A percentile compares a stretch with the other conserved stretches of the same genome.
Conservation (phyloP, 2,113 vertebrate species). For the Rhinoptilus africanus region DNA sequence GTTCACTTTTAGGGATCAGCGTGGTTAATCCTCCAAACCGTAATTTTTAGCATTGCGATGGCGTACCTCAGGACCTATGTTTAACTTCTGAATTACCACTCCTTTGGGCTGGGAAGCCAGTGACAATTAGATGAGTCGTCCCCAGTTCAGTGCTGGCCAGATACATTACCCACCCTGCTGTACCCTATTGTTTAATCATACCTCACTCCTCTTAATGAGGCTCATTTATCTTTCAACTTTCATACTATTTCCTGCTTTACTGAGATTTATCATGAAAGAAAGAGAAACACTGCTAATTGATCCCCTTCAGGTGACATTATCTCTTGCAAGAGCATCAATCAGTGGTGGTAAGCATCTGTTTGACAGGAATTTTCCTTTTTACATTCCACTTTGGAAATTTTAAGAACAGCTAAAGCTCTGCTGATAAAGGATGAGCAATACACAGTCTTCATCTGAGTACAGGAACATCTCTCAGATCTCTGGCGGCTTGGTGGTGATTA, state of each 20-base stretch:
- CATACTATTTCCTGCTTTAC: slow-evolving; percentile 11
- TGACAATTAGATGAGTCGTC: not conserved
- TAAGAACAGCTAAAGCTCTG: not conserved
- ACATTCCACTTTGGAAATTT: not conserved
- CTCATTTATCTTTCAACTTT: slow-evolving; percentile 32
- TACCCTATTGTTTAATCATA: slow-evolving; percentile 13
- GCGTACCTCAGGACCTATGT: not conserved
- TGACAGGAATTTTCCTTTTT: not conserved
- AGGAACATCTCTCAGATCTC: not conserved
- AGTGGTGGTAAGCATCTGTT: not conserved
- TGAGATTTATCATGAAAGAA: slow-evolving; percentile 16
- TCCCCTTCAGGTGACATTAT: slow-evolving; percentile 13
- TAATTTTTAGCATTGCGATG: not conserved
- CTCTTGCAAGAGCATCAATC: not conserved
- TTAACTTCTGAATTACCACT: slow-evolving; percentile 3
- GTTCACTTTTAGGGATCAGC: not conserved
- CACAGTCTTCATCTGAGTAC: not conserved
- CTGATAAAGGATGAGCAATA: not conserved
- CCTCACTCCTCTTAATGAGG: not conserved
- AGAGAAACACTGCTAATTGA: not conserved
- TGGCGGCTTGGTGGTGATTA: not conserved
- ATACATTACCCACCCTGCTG: not conserved
- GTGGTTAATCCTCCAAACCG: not conserved
- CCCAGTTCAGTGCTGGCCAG: not conserved
- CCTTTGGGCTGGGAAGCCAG: slow-evolving; percentile 16